These are phyloP conservation scores for Rhinolophus ferrumequinum DNA, from an alignment of 2,113 vertebrate genomes.

Conservation along the genomic window DNA sequence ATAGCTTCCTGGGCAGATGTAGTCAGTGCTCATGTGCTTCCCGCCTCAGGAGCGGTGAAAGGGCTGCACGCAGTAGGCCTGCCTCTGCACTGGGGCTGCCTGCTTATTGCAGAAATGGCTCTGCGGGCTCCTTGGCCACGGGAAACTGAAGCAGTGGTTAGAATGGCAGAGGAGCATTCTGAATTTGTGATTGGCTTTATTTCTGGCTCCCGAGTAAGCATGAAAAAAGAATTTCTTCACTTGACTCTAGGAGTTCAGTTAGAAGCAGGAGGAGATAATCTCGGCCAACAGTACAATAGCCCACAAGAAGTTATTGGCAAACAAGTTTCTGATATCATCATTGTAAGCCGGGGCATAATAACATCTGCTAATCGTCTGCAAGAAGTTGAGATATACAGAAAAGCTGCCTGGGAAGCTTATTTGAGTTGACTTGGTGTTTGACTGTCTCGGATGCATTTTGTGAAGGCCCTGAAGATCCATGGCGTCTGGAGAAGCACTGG, in stretches of 20 bases:
- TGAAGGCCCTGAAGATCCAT: neutral
- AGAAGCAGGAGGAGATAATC: slow-evolving; percentile 90
- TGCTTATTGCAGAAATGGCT: slow-evolving; percentile 96
- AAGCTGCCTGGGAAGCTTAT: slow-evolving; percentile 94
- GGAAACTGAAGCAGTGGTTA: slow-evolving; percentile 88
- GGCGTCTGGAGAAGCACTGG: neutral
- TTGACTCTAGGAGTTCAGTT: slow-evolving; percentile 96
- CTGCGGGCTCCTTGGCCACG: slow-evolving; percentile 91
- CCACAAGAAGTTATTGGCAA: slow-evolving; percentile 92
- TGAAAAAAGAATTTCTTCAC: slow-evolving; percentile 92
- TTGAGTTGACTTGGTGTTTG: slow-evolving; percentile 80
- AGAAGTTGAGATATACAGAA: slow-evolving; percentile 92
- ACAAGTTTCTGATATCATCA: slow-evolving; percentile 94
- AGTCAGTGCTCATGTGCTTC: slow-evolving; percentile 93
- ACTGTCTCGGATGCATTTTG: neutral
- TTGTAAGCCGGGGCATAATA: slow-evolving; percentile 95
- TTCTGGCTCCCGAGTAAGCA: slow-evolving; percentile 90
- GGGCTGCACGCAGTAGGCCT: slow-evolving; percentile 90
- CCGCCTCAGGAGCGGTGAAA: slow-evolving; percentile 92
- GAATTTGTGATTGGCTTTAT: slow-evolving; percentile 97
- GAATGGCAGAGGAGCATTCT: slow-evolving; percentile 92
- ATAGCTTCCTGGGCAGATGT: slow-evolving; percentile 95
- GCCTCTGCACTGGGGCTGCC: slow-evolving; percentile 90
- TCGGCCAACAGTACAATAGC: slow-evolving; percentile 94
- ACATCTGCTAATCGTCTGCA: slow-evolving; percentile 84